Percentiles rank a stretch among this genome's conserved stretches.
Evolutionary conservation across 1,140 invertebrate species (phyloP).

Genomic region (Neodiprion pinetum): DNA sequence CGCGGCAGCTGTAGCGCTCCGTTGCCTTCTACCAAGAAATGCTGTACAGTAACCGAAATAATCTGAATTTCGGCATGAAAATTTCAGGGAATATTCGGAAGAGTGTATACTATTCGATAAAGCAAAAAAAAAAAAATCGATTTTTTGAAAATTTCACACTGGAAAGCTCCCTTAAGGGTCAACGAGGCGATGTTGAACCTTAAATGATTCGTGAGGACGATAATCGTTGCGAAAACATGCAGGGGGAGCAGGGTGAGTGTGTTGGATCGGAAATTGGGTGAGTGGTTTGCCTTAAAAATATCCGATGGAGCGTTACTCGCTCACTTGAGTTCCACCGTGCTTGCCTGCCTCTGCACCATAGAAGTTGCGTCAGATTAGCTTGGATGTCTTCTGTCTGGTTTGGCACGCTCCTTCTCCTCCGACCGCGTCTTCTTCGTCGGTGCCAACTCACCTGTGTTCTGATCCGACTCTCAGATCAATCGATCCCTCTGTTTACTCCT

Average conservation of each 20-base stretch:
- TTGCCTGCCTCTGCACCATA: background rate
- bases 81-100: too few relatives aligned
- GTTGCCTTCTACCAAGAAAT: too few relatives aligned
- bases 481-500: background rate
- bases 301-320: constrained; percentile 36
- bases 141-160: too few relatives aligned
- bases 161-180: too few relatives aligned
- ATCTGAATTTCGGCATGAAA: too few relatives aligned
- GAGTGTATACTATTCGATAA: too few relatives aligned
- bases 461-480: background rate
- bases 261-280: constrained; percentile 12
- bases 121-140: too few relatives aligned
- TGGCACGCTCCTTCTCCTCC: constrained; percentile 33
- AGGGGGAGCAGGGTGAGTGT: background rate
- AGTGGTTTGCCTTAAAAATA: constrained; percentile 32
- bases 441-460: constrained; percentile 14
- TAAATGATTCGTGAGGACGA: constrained; percentile 38
- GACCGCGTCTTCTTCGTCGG: background rate
- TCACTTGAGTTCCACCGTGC: constrained; percentile 15
- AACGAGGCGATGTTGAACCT: constrained; percentile 39
- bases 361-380: constrained; percentile 2
- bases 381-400: constrained; percentile 49
- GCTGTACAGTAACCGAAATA: too few relatives aligned
- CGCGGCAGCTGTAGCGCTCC: too few relatives aligned
- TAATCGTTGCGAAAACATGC: background rate